Evolutionary conservation across 2,113 vertebrate genomes (phyloP), one percentile per base, ranked within the genome.

Genomic region (Mobula birostris): DNA sequence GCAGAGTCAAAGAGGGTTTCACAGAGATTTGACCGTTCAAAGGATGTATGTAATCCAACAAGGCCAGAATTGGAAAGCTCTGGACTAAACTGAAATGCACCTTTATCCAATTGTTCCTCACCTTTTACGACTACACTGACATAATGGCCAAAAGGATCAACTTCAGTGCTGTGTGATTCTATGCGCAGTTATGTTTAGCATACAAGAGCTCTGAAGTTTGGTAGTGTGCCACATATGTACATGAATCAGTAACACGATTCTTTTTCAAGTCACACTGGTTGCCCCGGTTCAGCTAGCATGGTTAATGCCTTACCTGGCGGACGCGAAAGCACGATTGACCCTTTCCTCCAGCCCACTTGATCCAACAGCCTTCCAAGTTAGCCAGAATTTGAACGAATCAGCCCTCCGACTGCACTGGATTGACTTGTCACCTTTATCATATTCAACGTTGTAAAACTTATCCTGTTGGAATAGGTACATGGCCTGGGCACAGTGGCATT

Each of bases 361-460:
- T 93, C 98, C 98, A 95, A 98, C 0, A 0, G 98, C 98, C 94
- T 98, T 98, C 98, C 98, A 98, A 95, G 97, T 97, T 95, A 98
- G 96, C 97, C 98, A 98, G 96, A 98, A 96, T 21, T 98, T 98
- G 96, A 98, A 98, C 0, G 98, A 97, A 6, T 98, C 98, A 0
- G 97, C 96, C 90, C 97, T 97, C 77, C 98, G 96, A 96, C 98
- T 98, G 95, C 97, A 98, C 78, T 98, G 98, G 88, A 98, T 96
- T 2, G 97, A 98, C 94, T 98, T 98, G 96, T 98, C 98, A 9
- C 97, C 98, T 0, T 97, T 98, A 96, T 98, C 97, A 0, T 97
- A 98, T 96, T 96, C 97, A 94, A 98, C 96, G 0, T 98, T 97
- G 0, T 98, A 98, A 96, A 98, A 98, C 94, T 98, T 98, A 96